A percentile compares a stretch with the other conserved stretches of the same genome.
These are phyloP conservation scores for Scaptomyza pallida DNA, from an alignment of 1,140 invertebrate genomes.

Conservation along the genomic window DNA sequence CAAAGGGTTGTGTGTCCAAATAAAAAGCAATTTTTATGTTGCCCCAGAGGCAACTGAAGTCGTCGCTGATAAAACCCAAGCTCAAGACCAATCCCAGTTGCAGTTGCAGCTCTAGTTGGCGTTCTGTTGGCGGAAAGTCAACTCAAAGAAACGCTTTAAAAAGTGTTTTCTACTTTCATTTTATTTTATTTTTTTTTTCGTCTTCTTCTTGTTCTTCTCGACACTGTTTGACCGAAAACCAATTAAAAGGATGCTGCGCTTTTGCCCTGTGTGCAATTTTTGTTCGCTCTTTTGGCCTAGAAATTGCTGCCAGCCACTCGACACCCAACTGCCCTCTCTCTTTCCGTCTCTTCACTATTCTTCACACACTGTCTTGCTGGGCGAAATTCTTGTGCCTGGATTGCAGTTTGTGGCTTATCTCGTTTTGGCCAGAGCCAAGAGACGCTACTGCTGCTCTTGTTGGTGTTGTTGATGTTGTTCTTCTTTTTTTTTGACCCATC, in stretches of 20 bases:
- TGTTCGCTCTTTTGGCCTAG: conserved; percentile 18
- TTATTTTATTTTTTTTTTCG: not conserved
- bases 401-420: conserved; percentile 48
- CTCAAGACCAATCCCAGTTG: conserved; percentile 6
- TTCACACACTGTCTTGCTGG: conserved; percentile 11
- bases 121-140: conserved; percentile 18
- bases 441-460: conserved; percentile 27
- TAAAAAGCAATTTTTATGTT: not conserved
- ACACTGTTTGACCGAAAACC: conserved; percentile 45
- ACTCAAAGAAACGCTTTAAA: conserved; percentile 39
- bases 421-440: conserved; percentile 27
- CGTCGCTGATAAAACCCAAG: not conserved
- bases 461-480: conserved; percentile 9
- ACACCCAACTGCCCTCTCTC: not conserved
- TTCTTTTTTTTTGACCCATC: conserved; percentile 11
- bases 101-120: not conserved
- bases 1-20: not conserved
- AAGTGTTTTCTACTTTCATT: conserved; percentile 1
- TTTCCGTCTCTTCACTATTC: too few species aligned
- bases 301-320: conserved; percentile 7
- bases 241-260: conserved; percentile 49
- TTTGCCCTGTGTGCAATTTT: conserved; percentile 40
- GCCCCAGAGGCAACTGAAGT: not conserved
- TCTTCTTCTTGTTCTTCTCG: conserved; percentile 7
- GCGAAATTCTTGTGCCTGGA: conserved; percentile 42